Conservation (phyloP, 2,888 invertebrate genomes). For the Andrena dorsata region DNA sequence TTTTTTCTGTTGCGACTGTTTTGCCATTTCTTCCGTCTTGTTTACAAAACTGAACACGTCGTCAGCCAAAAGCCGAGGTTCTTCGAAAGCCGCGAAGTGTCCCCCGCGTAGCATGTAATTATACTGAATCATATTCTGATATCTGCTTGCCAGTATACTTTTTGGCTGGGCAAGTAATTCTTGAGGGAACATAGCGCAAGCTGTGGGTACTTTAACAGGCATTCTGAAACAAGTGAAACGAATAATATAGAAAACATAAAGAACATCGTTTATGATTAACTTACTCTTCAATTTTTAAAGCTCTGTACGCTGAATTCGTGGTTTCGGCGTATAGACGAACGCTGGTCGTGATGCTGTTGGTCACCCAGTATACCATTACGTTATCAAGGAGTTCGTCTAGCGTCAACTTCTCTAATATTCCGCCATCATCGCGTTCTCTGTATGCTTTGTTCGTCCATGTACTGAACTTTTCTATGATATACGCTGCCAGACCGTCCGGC, state of each 20-base stretch:
- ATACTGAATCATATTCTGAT: constrained; percentile 89
- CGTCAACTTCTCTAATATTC: constrained; percentile 88
- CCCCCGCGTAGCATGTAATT: constrained; percentile 90
- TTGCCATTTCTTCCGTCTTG: neutral
- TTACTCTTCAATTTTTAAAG: constrained; percentile 84
- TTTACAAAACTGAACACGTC: constrained; percentile 89
- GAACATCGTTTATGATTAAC: constrained; percentile 55
- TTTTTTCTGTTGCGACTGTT: neutral
- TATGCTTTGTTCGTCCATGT: constrained; percentile 89
- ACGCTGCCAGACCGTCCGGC: constrained; percentile 94
- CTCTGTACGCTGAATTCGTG: constrained; percentile 82
- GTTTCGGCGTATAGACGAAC: constrained; percentile 91
- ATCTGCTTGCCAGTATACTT: constrained; percentile 87
- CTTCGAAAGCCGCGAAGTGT: constrained; percentile 94
- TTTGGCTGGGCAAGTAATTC: constrained; percentile 89
- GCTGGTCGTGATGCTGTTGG: constrained; percentile 90
- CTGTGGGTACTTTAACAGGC: constrained; percentile 90
- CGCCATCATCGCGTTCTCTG: constrained; percentile 88
- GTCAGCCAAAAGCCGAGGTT: constrained; percentile 89
- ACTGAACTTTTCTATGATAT: constrained; percentile 95
- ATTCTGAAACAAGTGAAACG: constrained; percentile 86
- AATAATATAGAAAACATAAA: constrained; percentile 23
- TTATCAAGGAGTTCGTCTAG: constrained; percentile 91
- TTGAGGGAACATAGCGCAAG: constrained; percentile 90
- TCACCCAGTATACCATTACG: constrained; percentile 93